These are phyloP conservation scores for Paramormyrops hopkinsi DNA, from an alignment of 2,797 vertebrate genomes.

Conservation along the genomic window DNA sequence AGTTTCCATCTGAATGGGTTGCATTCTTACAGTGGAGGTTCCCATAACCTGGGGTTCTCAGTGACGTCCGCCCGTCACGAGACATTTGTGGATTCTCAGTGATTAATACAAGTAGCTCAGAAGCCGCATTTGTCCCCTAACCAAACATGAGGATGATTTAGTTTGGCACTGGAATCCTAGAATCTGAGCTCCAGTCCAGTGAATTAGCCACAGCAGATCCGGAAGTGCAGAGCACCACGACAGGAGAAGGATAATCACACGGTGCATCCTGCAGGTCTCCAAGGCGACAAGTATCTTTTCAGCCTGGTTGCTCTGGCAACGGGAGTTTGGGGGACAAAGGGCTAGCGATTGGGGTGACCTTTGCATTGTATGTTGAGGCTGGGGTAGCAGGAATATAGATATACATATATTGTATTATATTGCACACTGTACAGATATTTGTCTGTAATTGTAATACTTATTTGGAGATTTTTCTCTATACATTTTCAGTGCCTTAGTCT, in stretches of 20 bases:
- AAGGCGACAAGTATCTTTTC: not conserved
- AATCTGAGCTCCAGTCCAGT: not conserved
- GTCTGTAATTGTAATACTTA: not conserved
- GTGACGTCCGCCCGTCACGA: not conserved
- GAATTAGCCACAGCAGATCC: not conserved
- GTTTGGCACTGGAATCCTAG: not conserved
- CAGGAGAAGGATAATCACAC: not conserved
- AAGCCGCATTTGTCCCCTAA: not conserved
- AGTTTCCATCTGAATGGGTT: not conserved
- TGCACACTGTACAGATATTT: not conserved
- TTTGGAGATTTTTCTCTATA: not conserved
- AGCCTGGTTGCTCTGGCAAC: not conserved
- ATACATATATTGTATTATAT: not conserved
- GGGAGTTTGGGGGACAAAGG: not conserved
- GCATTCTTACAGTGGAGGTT: not conserved
- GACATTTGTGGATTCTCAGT: not conserved
- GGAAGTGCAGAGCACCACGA: not conserved
- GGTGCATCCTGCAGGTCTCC: not conserved
- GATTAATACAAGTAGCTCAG: not conserved
- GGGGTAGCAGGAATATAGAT: not conserved
- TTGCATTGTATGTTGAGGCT: not conserved
- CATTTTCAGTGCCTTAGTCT: not conserved
- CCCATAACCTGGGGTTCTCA: not conserved
- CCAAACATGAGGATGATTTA: not conserved
- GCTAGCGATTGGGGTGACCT: not conserved